Conservation (phyloP, 2,888 invertebrate species). For the Euclidia mi region DNA sequence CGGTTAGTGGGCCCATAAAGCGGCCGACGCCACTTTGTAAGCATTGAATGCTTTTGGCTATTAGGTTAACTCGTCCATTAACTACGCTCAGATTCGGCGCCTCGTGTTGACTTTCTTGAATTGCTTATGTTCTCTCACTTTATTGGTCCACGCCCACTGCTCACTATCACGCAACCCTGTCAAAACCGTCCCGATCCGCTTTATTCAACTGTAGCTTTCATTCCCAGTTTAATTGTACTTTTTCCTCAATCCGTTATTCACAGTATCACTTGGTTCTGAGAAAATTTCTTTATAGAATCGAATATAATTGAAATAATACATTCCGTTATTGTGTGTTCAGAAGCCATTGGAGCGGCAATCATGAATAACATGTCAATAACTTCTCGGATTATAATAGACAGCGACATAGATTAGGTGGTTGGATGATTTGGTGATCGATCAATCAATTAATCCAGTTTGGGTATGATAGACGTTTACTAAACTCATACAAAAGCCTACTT, state of each 20-base stretch:
- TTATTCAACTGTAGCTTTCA: conserved; percentile 21
- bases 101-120: conserved; percentile 79
- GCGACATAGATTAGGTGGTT: too few species aligned
- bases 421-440: too few species aligned
- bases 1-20: conserved; percentile 86
- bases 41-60: conserved; percentile 89
- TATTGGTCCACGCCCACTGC: conserved; percentile 56
- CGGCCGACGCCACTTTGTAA: conserved; percentile 85
- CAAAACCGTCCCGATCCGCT: conserved; percentile 44
- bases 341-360: too few species aligned
- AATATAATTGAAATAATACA: too few species aligned
- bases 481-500: too few species aligned
- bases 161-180: conserved; percentile 50
- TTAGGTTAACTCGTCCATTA: conserved; percentile 88
- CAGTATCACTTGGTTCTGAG: neutral
- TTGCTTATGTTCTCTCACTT: conserved; percentile 60
- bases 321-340: too few species aligned
- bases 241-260: conserved; percentile 5
- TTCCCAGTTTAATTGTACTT: conserved; percentile 15
- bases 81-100: conserved; percentile 77
- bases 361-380: too few species aligned
- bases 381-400: too few species aligned
- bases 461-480: too few species aligned
- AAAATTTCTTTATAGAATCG: too few species aligned
- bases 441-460: too few species aligned